phyloP scores from a whole-genome alignment of 2,113 vertebrate genomes.

The Amphiprion percula region DNA sequence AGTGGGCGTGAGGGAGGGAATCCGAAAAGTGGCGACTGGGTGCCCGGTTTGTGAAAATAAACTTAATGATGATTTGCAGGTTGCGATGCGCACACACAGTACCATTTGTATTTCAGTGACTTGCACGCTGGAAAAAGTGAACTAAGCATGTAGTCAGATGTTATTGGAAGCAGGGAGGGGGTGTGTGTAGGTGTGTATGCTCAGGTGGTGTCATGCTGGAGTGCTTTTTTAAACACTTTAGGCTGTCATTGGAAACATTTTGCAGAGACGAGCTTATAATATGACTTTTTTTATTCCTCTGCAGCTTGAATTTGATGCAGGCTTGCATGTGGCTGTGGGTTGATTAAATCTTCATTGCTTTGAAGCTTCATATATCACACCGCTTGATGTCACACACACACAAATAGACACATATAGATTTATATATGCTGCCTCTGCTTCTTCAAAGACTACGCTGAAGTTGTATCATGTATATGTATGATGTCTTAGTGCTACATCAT shows the following conservation, averaged over 20 bases:
- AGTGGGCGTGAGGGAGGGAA: background rate
- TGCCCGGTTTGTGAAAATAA: conserved; percentile 9
- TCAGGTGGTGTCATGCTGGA: background rate
- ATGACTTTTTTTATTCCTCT: background rate
- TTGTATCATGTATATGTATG: too few relatives aligned
- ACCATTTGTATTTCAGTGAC: background rate
- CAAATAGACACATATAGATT: too few relatives aligned
- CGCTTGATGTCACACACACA: too few relatives aligned
- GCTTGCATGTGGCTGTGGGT: background rate
- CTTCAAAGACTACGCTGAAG: too few relatives aligned
- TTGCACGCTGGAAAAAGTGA: conserved; percentile 34
- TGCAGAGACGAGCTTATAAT: background rate
- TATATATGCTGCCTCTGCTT: too few relatives aligned
- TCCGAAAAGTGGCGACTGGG: background rate
- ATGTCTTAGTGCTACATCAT: too few relatives aligned
- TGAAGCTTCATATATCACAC: too few relatives aligned
- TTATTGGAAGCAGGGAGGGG: background rate
- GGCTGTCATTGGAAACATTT: background rate
- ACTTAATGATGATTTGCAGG: conserved; percentile 21
- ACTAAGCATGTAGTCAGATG: conserved; percentile 15
- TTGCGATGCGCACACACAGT: conserved; percentile 11
- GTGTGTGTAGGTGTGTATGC: background rate
- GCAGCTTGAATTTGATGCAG: background rate
- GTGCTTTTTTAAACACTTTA: background rate
- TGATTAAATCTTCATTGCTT: too few relatives aligned